phyloP scores from a whole-genome alignment of 2,113 vertebrate genomes.

The Tylochromis polylepis region DNA sequence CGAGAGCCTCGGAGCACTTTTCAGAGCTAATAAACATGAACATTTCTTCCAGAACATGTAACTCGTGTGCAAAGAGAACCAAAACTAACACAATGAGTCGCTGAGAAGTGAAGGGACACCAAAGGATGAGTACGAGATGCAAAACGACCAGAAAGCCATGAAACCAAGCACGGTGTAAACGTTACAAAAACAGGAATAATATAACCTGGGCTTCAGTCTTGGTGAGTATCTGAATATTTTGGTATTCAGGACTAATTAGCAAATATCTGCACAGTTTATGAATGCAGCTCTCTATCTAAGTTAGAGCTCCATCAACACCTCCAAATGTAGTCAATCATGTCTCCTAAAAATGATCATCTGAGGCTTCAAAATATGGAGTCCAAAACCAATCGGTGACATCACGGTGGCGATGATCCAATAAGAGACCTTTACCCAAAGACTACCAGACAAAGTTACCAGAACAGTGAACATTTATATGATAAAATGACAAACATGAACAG shows the following conservation, averaged over 20 bases:
- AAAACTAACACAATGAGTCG: neutral
- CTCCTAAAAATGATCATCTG: neutral
- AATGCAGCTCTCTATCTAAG: neutral
- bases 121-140: neutral
- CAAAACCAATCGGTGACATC: neutral
- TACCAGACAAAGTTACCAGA: neutral
- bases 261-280: neutral
- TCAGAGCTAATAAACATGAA: neutral
- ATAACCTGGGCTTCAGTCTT: neutral
- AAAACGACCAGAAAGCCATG: neutral
- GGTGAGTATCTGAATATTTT: neutral
- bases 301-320: neutral
- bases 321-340: neutral
- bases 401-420: neutral
- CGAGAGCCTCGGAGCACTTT: too few relatives aligned
- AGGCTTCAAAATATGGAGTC: neutral
- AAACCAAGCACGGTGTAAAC: neutral
- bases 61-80: neutral
- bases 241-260: neutral
- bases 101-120: neutral
- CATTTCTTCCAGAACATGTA: neutral
- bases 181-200: neutral
- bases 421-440: neutral
- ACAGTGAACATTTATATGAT: neutral
- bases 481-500: accelerated